These are phyloP conservation scores for Bradypodion ventrale DNA, from an alignment of 2,797 vertebrate genomes.

Conservation along the genomic window DNA sequence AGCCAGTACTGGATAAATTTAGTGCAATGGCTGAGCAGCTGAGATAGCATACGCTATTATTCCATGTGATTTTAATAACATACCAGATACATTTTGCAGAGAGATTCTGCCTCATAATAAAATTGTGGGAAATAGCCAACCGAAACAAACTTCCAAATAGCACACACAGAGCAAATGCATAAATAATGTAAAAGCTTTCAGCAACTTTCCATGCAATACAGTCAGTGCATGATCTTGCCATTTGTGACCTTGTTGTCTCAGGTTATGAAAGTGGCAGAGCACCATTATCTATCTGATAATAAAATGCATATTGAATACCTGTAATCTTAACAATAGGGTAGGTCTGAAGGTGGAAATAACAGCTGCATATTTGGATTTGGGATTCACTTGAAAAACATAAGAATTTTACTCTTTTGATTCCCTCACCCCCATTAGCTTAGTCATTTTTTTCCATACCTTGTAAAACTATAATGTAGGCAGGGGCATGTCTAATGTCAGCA, in stretches of 20 bases:
- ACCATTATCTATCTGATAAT: background rate
- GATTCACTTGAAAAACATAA: background rate
- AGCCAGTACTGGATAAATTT: constrained; percentile 1
- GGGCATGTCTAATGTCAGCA: background rate
- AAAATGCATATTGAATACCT: background rate
- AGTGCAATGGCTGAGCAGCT: constrained; percentile 37
- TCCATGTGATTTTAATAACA: constrained; percentile 22
- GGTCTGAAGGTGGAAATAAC: background rate
- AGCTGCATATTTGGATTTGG: background rate
- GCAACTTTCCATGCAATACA: background rate
- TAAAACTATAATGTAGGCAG: background rate
- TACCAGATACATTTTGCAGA: background rate
- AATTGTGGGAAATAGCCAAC: background rate
- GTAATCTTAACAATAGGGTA: background rate
- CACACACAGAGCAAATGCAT: background rate
- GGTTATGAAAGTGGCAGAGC: constrained; percentile 1
- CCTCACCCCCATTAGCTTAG: background rate
- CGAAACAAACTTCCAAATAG: background rate
- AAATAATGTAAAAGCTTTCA: constrained; percentile 5
- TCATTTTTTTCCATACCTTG: background rate
- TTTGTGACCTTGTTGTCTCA: constrained; percentile 3
- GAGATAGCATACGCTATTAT: constrained; percentile 3
- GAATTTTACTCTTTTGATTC: background rate
- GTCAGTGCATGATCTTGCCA: background rate
- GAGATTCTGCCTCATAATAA: constrained; percentile 21